A percentile compares a stretch with the other conserved stretches of the same genome.
Conservation (phyloP, 2,888 invertebrate species). For the Andrena dorsata region DNA sequence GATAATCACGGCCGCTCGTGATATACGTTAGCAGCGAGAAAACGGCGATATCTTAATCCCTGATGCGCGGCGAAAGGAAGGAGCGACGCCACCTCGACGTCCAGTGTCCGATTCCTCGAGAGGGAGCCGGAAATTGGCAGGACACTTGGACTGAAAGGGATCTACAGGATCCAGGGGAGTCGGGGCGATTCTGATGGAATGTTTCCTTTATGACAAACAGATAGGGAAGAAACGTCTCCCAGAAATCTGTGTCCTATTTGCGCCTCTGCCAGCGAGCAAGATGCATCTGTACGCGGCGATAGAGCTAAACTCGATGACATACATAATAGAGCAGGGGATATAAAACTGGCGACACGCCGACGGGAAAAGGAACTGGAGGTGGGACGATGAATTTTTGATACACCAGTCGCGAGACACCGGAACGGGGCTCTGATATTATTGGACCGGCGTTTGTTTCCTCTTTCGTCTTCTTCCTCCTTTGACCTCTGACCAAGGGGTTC, state of each 20-base stretch:
- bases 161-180: not conserved
- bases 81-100: not conserved
- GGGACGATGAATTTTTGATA: slow-evolving; percentile 65
- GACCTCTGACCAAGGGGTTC: slow-evolving; percentile 5
- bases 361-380: slow-evolving; percentile 35
- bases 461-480: not conserved
- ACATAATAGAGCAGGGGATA: slow-evolving; percentile 60
- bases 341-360: slow-evolving; percentile 62
- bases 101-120: not conserved
- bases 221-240: slow-evolving; percentile 27
- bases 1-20: slow-evolving; percentile 26
- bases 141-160: not conserved
- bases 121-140: slow-evolving; percentile 22
- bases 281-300: slow-evolving; percentile 45
- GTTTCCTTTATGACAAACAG: slow-evolving; percentile 43
- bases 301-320: slow-evolving; percentile 62
- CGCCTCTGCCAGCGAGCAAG: slow-evolving; percentile 41
- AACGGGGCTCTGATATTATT: slow-evolving; percentile 45
- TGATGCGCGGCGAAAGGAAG: not conserved
- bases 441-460: slow-evolving; percentile 30
- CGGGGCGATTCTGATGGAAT: not conserved
- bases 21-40: not conserved
- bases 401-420: slow-evolving; percentile 21
- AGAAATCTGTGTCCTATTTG: slow-evolving; percentile 62
- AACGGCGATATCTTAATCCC: slow-evolving; percentile 10